Conservation (phyloP, 2,797 vertebrate genomes). For the Aythya fuligula region DNA sequence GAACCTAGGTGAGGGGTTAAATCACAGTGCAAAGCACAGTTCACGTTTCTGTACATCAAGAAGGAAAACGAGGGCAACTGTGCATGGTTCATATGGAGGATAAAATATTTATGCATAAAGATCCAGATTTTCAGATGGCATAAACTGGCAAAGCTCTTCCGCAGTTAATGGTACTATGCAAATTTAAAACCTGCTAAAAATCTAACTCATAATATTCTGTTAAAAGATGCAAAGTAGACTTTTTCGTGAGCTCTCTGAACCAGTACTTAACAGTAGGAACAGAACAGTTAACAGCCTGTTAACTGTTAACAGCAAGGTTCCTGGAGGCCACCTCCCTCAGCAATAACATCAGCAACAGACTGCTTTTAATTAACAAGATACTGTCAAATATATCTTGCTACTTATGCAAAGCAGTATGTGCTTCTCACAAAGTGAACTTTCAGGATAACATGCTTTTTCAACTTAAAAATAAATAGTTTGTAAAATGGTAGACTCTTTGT, state of each 20-base stretch:
- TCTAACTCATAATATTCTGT: not conserved
- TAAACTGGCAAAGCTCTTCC: not conserved
- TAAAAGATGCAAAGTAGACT: not conserved
- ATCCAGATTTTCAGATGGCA: not conserved
- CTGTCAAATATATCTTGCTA: constrained; percentile 1
- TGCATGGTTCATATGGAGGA: not conserved
- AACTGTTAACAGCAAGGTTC: not conserved
- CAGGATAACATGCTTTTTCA: not conserved
- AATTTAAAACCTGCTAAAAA: not conserved
- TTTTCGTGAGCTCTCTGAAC: not conserved
- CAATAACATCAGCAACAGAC: constrained; percentile 25
- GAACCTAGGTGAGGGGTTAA: not conserved
- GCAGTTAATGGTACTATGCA: not conserved
- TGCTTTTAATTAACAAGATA: constrained; percentile 34
- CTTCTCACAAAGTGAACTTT: not conserved
- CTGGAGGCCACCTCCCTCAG: not conserved
- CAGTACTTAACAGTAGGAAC: not conserved
- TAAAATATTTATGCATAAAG: not conserved
- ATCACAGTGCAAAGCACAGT: not conserved
- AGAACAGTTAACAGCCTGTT: constrained; percentile 6
- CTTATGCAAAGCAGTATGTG: not conserved
- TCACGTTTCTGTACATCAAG: accelerated
- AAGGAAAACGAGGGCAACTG: not conserved
- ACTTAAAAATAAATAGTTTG: not conserved
- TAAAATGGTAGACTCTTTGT: not conserved